Base-by-base conservation (phyloP, 2,113 vertebrate genomes). In the Clarias macrocephalus region DNA sequence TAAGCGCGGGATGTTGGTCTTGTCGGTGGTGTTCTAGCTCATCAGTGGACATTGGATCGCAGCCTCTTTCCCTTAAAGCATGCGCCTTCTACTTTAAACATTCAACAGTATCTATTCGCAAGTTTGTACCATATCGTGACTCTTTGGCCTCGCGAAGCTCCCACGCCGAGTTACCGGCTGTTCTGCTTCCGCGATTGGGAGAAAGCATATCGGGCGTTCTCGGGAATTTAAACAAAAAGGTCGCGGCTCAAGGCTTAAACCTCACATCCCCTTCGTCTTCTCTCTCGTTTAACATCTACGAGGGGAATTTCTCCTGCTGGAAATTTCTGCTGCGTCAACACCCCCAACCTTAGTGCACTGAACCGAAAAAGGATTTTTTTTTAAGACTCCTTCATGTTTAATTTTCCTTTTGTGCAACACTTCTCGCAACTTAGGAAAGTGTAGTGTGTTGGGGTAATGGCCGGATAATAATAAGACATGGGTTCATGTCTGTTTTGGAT, bases 261-360 rank as follows among this genome's bases (percentile, higher is more conserved):
- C 93, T 89, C 88, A 89, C 80, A 80, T 84, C 88, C 87, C 56
- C 70, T 89, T 72, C 77, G n/a, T 75, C 77, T 85, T 86, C 90
- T 94, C 92, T 93, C 93, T 91, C 94, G 90, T 91, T 94, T 96
- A 95, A 96, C 95, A 94, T 95, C 94, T 91, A 93, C 95, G 96
- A 96, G 95, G 96, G 97, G 96, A 96, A 95, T 97, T 97, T 96
- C 96, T 97, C 96, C 96, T 96, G 95, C 95, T 95, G 96, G 96
- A 95, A 96, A 96, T 96, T 97, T 97, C 94, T 98, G 97, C 97
- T 97, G 96, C 96, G 96, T 97, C 97, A 98, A 98, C 96, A 96
- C 95, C 96, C 95, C 95, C 95, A 95, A 94, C 94, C 95, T 94
- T 90, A 93, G 92, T 94, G 91, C 85, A 95, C 89, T 93, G 95